phyloP scores from a whole-genome alignment of 1,140 invertebrate species.

The Ostrea edulis region DNA sequence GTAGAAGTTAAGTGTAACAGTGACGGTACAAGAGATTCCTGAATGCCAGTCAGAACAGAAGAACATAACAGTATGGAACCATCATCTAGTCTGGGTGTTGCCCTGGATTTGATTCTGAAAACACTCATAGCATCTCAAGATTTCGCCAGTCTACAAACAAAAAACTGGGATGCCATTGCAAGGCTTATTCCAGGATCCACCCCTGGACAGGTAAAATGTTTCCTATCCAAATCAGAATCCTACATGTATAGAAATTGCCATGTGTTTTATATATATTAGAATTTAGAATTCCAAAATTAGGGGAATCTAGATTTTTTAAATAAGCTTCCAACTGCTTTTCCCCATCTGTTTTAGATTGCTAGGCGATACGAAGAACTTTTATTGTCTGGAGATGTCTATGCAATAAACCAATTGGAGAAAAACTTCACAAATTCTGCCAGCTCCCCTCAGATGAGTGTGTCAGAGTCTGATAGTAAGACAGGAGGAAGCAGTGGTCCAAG shows the following conservation, averaged over 20 bases:
- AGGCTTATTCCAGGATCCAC: conserved; percentile 75
- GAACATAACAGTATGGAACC: conserved; percentile 60
- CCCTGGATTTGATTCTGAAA: conserved; percentile 76
- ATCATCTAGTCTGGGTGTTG: conserved; percentile 63
- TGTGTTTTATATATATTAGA: neutral
- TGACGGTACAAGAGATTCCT: neutral
- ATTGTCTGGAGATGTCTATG: conserved; percentile 60
- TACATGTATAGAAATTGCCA: neutral
- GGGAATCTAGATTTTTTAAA: too few relatives aligned
- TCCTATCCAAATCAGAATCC: neutral
- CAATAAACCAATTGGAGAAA: conserved; percentile 68
- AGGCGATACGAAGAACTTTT: conserved; percentile 74
- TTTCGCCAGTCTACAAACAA: conserved; percentile 70
- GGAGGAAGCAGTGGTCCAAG: conserved; percentile 48
- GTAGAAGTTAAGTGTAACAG: neutral
- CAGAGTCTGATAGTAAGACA: conserved; percentile 61
- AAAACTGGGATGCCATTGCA: conserved; percentile 78
- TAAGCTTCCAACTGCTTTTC: too few relatives aligned
- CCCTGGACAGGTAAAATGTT: conserved; percentile 69
- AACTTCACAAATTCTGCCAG: conserved; percentile 55
- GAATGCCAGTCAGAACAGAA: conserved; percentile 32
- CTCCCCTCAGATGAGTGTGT: conserved; percentile 48
- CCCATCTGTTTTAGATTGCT: conserved; percentile 64
- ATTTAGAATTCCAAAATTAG: neutral
- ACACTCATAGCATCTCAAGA: conserved; percentile 73